Evolutionary conservation across 2,888 invertebrate species (phyloP).

Genomic region (Dolichopus griseipennis): DNA sequence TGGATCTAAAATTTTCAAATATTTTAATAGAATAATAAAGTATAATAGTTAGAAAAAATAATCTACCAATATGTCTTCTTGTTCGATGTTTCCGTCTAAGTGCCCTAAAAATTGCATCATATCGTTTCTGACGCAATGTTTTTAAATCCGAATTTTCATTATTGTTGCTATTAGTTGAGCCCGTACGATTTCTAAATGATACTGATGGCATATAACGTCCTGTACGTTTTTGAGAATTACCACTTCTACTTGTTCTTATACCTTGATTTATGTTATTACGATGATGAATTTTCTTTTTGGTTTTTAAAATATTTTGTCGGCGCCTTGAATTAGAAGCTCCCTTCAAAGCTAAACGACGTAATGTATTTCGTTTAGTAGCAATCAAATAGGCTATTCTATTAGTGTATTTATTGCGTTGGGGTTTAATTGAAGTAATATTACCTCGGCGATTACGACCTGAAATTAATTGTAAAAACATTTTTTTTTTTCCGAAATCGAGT

Average conservation of each 20-base stretch:
- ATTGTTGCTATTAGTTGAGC: slow-evolving; percentile 20
- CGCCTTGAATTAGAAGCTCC: slow-evolving; percentile 37
- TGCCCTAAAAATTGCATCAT: neutral
- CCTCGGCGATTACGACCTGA: slow-evolving; percentile 43
- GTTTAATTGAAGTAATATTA: slow-evolving; percentile 35
- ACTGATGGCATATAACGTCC: slow-evolving; percentile 18
- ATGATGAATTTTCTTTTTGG: slow-evolving; percentile 20
- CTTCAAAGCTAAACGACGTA: slow-evolving; percentile 55
- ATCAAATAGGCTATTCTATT: slow-evolving; percentile 66
- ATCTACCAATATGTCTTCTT: neutral
- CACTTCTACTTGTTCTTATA: slow-evolving; percentile 19
- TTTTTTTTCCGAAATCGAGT: neutral
- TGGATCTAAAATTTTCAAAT: neutral
- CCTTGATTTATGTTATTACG: slow-evolving; percentile 14
- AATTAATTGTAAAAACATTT: slow-evolving; percentile 17
- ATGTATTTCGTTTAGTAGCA: slow-evolving; percentile 59
- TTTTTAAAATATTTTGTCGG: slow-evolving; percentile 24
- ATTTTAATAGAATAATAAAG: neutral
- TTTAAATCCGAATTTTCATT: neutral
- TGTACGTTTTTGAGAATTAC: slow-evolving; percentile 19
- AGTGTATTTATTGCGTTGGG: slow-evolving; percentile 46
- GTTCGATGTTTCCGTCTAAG: slow-evolving; percentile 1
- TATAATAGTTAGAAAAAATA: too few relatives aligned
- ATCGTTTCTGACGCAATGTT: neutral
- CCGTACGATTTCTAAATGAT: slow-evolving; percentile 20